Conservation (phyloP, 2,888 invertebrate species). For the Trissolcus japonicus region DNA sequence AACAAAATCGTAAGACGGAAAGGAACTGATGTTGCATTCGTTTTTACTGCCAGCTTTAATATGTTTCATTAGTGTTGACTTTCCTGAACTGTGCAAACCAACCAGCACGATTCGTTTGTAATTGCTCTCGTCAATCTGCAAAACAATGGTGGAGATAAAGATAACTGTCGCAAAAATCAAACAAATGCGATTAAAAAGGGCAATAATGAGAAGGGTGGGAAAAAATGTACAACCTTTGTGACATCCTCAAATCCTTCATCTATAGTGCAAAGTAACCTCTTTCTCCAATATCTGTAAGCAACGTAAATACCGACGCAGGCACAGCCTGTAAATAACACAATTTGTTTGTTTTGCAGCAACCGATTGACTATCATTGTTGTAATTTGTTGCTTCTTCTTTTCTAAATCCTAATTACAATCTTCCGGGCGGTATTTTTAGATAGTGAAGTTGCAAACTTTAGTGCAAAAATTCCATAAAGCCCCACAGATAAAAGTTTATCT, state of each 20-base stretch:
- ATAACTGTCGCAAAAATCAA: not conserved
- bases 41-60: slow-evolving; percentile 65
- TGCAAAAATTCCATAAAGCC: too few relatives aligned
- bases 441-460: too few relatives aligned
- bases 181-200: too few relatives aligned
- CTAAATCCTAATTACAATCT: too few relatives aligned
- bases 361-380: slow-evolving; percentile 47
- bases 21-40: slow-evolving; percentile 64
- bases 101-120: slow-evolving; percentile 73
- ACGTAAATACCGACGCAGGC: slow-evolving; percentile 74
- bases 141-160: slow-evolving; percentile 4
- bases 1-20: slow-evolving; percentile 71
- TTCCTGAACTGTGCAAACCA: slow-evolving; percentile 74
- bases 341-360: slow-evolving; percentile 43
- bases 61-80: slow-evolving; percentile 74
- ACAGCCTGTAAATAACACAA: slow-evolving; percentile 61
- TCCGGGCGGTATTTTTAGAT: too few relatives aligned
- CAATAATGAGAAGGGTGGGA: not conserved
- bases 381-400: too few relatives aligned
- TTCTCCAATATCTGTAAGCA: slow-evolving; percentile 74
- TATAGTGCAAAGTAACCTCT: slow-evolving; percentile 71
- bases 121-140: slow-evolving; percentile 72
- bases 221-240: slow-evolving; percentile 69
- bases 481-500: too few relatives aligned
- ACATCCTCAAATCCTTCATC: slow-evolving; percentile 76